Evolutionary conservation across 2,888 invertebrate species (phyloP).

Genomic region (Conchocele bisecta): DNA sequence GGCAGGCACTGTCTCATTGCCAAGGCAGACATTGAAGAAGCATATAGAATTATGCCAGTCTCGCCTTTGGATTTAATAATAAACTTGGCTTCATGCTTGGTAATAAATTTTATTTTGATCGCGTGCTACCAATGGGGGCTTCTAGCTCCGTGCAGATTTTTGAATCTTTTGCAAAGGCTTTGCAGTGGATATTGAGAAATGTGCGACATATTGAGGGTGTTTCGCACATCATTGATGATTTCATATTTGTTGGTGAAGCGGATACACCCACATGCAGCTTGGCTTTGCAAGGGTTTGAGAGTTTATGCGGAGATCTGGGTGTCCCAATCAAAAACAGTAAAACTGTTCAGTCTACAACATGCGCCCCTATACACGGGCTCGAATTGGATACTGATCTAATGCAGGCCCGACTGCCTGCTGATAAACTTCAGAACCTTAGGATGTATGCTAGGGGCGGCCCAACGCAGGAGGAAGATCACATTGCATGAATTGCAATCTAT

Average conservation of each 20-base stretch:
- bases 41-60: constrained; percentile 53
- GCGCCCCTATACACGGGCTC: constrained; percentile 25
- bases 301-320: not conserved
- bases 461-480: constrained; percentile 3
- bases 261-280: not conserved
- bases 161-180: constrained; percentile 13
- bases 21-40: constrained; percentile 54
- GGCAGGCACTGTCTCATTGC: constrained; percentile 34
- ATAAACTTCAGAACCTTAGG: constrained; percentile 5
- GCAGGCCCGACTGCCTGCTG: constrained; percentile 14
- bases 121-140: constrained; percentile 26
- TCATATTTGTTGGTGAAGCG: constrained; percentile 21
- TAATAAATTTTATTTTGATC: constrained; percentile 22
- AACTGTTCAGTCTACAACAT: constrained; percentile 5
- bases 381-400: constrained; percentile 9
- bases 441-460: not conserved
- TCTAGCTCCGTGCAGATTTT: constrained; percentile 15
- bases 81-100: constrained; percentile 45
- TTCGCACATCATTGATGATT: constrained; percentile 40
- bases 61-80: constrained; percentile 38
- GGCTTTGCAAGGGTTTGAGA: not conserved
- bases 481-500: constrained; percentile 17
- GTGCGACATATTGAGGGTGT: constrained; percentile 6
- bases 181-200: constrained; percentile 25
- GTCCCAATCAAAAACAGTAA: constrained; percentile 27